These are phyloP conservation scores for Listronotus bonariensis DNA, from an alignment of 1,140 invertebrate genomes.

Conservation along the genomic window DNA sequence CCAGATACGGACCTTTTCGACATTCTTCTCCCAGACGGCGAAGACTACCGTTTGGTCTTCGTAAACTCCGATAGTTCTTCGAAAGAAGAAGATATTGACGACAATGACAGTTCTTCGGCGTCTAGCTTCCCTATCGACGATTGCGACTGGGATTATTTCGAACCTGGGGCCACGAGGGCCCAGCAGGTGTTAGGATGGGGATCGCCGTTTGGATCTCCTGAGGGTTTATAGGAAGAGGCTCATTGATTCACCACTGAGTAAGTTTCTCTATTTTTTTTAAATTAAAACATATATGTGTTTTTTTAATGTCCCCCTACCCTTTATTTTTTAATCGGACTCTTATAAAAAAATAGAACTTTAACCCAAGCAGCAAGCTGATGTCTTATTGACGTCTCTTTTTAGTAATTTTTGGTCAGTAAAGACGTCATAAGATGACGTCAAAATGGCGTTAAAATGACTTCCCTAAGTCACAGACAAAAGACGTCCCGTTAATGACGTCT, in stretches of 20 bases:
- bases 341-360: too few relatives aligned
- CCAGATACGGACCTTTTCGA: conserved; percentile 50
- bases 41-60: conserved; percentile 86
- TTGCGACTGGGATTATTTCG: conserved; percentile 86
- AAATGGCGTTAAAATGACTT: too few relatives aligned
- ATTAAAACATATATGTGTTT: too few relatives aligned
- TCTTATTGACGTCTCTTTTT: too few relatives aligned
- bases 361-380: too few relatives aligned
- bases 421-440: too few relatives aligned
- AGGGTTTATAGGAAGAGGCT: conserved; percentile 58
- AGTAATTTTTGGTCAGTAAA: too few relatives aligned
- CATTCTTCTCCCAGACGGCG: conserved; percentile 60
- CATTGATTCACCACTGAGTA: conserved; percentile 55
- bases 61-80: conserved; percentile 84
- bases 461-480: too few relatives aligned
- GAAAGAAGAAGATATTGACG: conserved; percentile 74
- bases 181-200: conserved; percentile 44
- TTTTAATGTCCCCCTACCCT: too few relatives aligned
- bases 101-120: conserved; percentile 69
- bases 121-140: conserved; percentile 71
- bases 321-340: too few relatives aligned
- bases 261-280: not conserved
- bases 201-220: conserved; percentile 55
- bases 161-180: conserved; percentile 58
- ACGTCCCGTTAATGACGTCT: too few relatives aligned